phyloP scores from a whole-genome alignment of 2,888 invertebrate genomes.

The Calameuta filiformis region DNA sequence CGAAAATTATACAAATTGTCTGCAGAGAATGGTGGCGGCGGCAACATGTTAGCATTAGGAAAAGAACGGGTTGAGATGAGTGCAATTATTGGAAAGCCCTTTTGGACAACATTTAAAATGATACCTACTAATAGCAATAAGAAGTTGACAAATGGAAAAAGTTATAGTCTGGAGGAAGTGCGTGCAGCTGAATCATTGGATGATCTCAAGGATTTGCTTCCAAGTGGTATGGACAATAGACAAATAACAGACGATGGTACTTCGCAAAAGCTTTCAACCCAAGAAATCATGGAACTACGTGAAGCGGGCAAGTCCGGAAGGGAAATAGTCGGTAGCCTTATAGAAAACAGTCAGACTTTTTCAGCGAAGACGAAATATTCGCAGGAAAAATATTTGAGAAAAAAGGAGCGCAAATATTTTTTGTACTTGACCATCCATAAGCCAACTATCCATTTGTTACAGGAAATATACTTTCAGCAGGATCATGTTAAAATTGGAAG shows the following conservation, averaged over 20 bases:
- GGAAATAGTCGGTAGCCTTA: constrained; percentile 86
- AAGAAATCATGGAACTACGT: constrained; percentile 84
- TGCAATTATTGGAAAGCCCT: constrained; percentile 76
- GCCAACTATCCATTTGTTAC: constrained; percentile 84
- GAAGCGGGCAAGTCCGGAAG: constrained; percentile 81
- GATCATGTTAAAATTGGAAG: constrained; percentile 81
- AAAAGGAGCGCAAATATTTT: constrained; percentile 94
- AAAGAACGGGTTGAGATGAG: constrained; percentile 77
- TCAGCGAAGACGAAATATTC: constrained; percentile 90
- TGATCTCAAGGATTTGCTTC: constrained; percentile 72
- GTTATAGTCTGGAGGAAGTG: constrained; percentile 69
- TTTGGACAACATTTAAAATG: constrained; percentile 82
- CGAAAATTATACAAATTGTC: constrained; percentile 79
- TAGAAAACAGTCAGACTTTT: constrained; percentile 93
- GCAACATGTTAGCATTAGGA: constrained; percentile 70
- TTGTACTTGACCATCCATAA: constrained; percentile 82
- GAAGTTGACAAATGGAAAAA: constrained; percentile 46
- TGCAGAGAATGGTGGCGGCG: constrained; percentile 69
- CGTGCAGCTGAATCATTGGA: constrained; percentile 72
- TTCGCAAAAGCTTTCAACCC: constrained; percentile 85
- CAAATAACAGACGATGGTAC: constrained; percentile 81
- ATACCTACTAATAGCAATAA: constrained; percentile 70
- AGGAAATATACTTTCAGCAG: constrained; percentile 86
- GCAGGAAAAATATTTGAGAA: constrained; percentile 93
- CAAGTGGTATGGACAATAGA: constrained; percentile 85